Base-by-base conservation (phyloP, 23 tunicate genomes). In the Trididemnum nubilum region DNA sequence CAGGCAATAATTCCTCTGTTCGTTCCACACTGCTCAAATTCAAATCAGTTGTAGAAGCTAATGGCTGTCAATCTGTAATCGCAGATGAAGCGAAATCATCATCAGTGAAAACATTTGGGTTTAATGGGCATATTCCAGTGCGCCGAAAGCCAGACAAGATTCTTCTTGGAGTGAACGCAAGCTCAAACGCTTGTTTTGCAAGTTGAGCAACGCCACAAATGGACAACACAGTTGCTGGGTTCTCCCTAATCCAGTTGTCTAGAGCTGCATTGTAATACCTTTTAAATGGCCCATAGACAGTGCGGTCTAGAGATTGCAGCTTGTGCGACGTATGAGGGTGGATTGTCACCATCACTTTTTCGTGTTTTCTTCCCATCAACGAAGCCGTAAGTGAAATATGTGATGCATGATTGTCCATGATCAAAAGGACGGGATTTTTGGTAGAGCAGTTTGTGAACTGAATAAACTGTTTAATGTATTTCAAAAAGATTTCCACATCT, bases 201-300 rank as follows among this genome's bases (percentile, higher is more conserved):
- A 81, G 24, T 33, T 28, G 76, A 33, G 85, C 67, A 36, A 81
- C 36, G 32, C 61, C 61, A 65, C 34, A 81, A 36, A 81, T 81
- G 33, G 57, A 35, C 7, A 81, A 39, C 4, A 57, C 67, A 19
- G 51, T 81, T 44, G 36, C 60, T 4, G 59, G 79, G 79, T 73
- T 81, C 30, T 40, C 51, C 54, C 64, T 81, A 77, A 81, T 81
- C 85, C 78, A 81, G 51, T 57, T 34, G 61, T 81, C 85, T 22
- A 64, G 35, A 39, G 85, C 85, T 65, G 54, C 18, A 36, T 36
- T 67, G 27, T 64, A 34, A n/a, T n/a, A n/a, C n/a, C n/a, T n/a
- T n/a, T n/a, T n/a, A n/a, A n/a, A n/a, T n/a, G n/a, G n/a, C n/a
- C n/a, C n/a, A n/a, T n/a, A n/a, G n/a, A n/a, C n/a, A n/a, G n/a